Base-by-base conservation (phyloP, 2,797 vertebrate species). In the Pseudomugil gertrudae region DNA sequence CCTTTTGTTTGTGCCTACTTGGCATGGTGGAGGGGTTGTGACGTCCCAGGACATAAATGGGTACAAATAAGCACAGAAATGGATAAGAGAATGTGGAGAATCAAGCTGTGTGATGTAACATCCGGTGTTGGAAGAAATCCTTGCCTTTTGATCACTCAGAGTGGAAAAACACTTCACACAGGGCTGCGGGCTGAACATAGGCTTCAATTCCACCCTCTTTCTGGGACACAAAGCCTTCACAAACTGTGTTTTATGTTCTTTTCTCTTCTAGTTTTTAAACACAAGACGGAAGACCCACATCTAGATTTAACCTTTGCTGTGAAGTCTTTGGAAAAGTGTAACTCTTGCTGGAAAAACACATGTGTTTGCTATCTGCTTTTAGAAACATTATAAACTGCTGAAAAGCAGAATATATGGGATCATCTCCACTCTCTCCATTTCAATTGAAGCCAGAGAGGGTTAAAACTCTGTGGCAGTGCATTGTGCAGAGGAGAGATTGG, bases 351-450 rank as follows among this genome's bases (percentile, higher is more conserved):
- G 15, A 70, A 56, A 72, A 64, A 68, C 51, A 76, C 58, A 62
- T 56, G 40, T 40, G 65, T 52, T 65, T 48, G 52, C 65, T 54
- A 62, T 35, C 40, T 79, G 51, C 78, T 69, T 84, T 84, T 78
- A 64, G 65, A 74, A 60, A 85, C 85, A 81, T 87, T 72, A 65
- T 36, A 85, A 91, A 88, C 84, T 66, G 86, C 90, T 90, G 84
- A 83, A 77, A 69, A 59, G 54, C 55, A 59, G 59, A 86, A 78
- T 86, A 74, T 76, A 66, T 78, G 63, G 81, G 74, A 87, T 93
- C 92, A 94, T 92, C 92, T 90, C 71, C 67, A 72, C 76, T 79
- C 84, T 88, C 87, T 87, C 86, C 73, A 84, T 92, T 92, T 90
- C 88, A 87, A 82, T 81, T 86, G 87, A 82, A 86, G 79, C 80